A percentile compares a stretch with the other conserved stretches of the same genome.
Conservation (phyloP, 2,888 invertebrate genomes). For the Troides aeacus region DNA sequence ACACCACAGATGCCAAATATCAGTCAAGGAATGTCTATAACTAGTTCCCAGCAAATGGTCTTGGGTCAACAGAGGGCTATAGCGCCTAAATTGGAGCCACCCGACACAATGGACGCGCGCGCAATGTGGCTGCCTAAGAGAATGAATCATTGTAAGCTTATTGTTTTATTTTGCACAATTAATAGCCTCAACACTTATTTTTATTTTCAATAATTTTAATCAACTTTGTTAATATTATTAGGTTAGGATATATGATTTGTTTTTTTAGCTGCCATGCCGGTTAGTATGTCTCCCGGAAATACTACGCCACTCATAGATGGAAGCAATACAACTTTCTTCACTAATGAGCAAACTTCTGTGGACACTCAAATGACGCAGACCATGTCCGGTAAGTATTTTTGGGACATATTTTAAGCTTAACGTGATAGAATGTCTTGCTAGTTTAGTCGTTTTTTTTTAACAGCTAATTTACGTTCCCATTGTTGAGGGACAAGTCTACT, state of each 20-base stretch:
- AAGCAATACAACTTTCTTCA: constrained; percentile 66
- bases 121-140: constrained; percentile 83
- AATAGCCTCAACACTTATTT: constrained; percentile 23
- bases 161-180: constrained; percentile 42
- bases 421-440: too few relatives aligned
- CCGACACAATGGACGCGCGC: constrained; percentile 80
- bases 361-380: constrained; percentile 70
- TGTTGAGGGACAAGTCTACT: too few relatives aligned
- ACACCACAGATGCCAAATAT: constrained; percentile 70
- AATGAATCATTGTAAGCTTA: constrained; percentile 84
- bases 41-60: constrained; percentile 63
- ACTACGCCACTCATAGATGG: constrained; percentile 70
- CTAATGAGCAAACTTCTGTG: constrained; percentile 61
- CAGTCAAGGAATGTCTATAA: constrained; percentile 66
- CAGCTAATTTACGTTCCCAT: too few relatives aligned
- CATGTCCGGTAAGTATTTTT: constrained; percentile 53
- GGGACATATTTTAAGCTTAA: too few relatives aligned
- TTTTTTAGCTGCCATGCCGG: constrained; percentile 69
- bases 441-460: too few relatives aligned
- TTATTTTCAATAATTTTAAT: constrained; percentile 2
- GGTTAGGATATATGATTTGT: constrained; percentile 21
- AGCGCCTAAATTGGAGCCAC: constrained; percentile 81
- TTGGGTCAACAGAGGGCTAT: constrained; percentile 68
- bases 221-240: not conserved
- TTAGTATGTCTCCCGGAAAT: constrained; percentile 70